These are phyloP conservation scores for Anableps anableps DNA, from an alignment of 2,797 vertebrate genomes.

Conservation along the genomic window DNA sequence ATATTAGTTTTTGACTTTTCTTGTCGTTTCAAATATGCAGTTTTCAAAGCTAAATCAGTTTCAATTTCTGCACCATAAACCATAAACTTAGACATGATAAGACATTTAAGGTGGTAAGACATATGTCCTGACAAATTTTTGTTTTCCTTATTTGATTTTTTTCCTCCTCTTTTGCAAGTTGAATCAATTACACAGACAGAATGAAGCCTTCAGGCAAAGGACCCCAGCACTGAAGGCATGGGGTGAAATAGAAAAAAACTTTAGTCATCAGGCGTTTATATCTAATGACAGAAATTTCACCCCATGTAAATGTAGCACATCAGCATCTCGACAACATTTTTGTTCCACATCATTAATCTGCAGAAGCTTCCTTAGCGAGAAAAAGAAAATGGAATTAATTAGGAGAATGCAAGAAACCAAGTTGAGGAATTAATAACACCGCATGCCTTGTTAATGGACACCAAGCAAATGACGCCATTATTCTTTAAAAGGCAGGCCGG, in stretches of 20 bases:
- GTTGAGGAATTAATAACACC: conserved; percentile 88
- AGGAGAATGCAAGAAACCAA: conserved; percentile 85
- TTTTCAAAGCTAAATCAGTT: background rate
- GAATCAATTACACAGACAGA: conserved; percentile 80
- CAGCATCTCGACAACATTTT: conserved; percentile 80
- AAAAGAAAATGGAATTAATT: conserved; percentile 90
- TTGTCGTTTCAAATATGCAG: no score
- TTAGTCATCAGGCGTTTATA: conserved; percentile 82
- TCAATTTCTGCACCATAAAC: background rate
- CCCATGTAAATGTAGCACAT: conserved; percentile 84
- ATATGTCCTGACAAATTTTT: background rate
- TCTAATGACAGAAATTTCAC: conserved; percentile 82
- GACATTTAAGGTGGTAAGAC: background rate
- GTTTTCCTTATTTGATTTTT: conserved; percentile 48
- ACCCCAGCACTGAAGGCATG: conserved; percentile 69
- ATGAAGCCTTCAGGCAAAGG: conserved; percentile 73
- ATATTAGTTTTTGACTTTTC: no score
- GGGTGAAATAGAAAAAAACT: conserved; percentile 33
- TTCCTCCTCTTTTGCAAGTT: conserved; percentile 72
- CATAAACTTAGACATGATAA: background rate
- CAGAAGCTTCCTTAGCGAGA: conserved; percentile 83
- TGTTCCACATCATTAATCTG: conserved; percentile 87
- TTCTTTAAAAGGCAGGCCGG: conserved; percentile 76
- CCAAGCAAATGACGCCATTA: conserved; percentile 84
- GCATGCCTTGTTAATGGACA: conserved; percentile 84